Percentiles rank a stretch among this genome's conserved stretches.
These are phyloP conservation scores for Pedionomus torquatus DNA, from an alignment of 2,113 vertebrate species.

Conservation along the genomic window DNA sequence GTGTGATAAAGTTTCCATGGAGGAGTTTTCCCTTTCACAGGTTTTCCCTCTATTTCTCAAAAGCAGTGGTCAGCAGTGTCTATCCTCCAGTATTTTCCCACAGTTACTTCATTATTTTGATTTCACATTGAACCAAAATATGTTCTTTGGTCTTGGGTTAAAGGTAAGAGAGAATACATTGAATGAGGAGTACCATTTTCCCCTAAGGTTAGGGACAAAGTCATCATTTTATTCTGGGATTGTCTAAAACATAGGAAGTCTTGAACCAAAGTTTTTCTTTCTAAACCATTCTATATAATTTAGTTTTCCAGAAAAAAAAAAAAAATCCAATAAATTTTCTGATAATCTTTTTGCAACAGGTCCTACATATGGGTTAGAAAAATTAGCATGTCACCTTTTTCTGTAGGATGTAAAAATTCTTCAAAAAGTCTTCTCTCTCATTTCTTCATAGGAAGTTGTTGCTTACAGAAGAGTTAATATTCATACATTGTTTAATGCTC, in stretches of 20 bases:
- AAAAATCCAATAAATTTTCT: background rate
- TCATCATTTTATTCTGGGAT: background rate
- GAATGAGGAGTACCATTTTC: fast-evolving
- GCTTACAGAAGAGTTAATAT: background rate
- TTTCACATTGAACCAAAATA: background rate
- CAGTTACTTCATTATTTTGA: background rate
- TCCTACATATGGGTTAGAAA: background rate
- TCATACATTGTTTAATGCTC: background rate
- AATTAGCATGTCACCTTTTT: background rate
- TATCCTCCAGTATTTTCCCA: background rate
- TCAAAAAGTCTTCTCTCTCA: background rate
- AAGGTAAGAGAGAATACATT: background rate
- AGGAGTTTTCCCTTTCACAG: background rate
- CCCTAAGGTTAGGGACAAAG: background rate
- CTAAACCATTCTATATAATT: background rate
- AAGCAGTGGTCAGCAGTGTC: background rate
- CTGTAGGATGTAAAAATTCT: background rate
- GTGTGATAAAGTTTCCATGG: background rate
- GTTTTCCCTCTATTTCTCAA: background rate
- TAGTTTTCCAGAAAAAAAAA: background rate
- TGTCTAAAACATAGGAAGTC: background rate
- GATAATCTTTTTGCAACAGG: background rate
- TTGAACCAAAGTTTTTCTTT: background rate
- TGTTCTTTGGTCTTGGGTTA: background rate
- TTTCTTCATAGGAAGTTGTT: background rate